Evolutionary conservation across 2,797 vertebrate species (phyloP).

Genomic region (Acrocephalus scirpaceus): DNA sequence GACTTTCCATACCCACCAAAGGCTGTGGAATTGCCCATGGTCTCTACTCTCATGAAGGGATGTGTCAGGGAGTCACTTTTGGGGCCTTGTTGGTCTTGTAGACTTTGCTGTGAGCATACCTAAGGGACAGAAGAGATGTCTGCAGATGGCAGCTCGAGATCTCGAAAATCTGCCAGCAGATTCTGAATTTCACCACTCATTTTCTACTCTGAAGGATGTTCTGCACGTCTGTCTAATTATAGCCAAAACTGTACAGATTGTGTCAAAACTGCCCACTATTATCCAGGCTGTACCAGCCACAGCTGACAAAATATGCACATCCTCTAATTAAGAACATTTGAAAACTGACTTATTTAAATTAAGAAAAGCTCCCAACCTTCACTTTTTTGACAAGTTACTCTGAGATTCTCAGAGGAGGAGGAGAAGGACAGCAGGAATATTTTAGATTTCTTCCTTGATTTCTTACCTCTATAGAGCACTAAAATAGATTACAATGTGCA

Average conservation of each 20-base stretch:
- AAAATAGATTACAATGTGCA: background rate
- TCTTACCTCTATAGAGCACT: background rate
- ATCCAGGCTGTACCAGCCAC: background rate
- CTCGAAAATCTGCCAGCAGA: background rate
- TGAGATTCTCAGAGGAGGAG: background rate
- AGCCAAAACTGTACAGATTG: background rate
- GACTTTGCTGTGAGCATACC: background rate
- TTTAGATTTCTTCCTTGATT: background rate
- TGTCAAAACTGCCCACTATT: slow-evolving; percentile 33
- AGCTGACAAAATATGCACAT: background rate
- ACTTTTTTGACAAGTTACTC: background rate
- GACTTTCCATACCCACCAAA: background rate
- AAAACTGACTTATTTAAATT: background rate
- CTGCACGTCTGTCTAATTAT: slow-evolving; percentile 2
- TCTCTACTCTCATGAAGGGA: background rate
- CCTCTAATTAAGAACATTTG: slow-evolving; percentile 7
- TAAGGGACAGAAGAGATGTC: background rate
- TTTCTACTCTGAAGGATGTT: background rate
- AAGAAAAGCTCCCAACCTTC: background rate
- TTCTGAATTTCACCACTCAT: background rate
- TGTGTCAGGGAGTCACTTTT: background rate
- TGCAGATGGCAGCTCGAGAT: background rate
- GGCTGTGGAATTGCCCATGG: background rate
- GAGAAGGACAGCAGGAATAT: background rate
- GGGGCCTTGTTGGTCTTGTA: background rate